A percentile compares a stretch with the other conserved stretches of the same genome.
phyloP scores from a whole-genome alignment of 2,888 invertebrate genomes.

The Anarsia innoxiella region DNA sequence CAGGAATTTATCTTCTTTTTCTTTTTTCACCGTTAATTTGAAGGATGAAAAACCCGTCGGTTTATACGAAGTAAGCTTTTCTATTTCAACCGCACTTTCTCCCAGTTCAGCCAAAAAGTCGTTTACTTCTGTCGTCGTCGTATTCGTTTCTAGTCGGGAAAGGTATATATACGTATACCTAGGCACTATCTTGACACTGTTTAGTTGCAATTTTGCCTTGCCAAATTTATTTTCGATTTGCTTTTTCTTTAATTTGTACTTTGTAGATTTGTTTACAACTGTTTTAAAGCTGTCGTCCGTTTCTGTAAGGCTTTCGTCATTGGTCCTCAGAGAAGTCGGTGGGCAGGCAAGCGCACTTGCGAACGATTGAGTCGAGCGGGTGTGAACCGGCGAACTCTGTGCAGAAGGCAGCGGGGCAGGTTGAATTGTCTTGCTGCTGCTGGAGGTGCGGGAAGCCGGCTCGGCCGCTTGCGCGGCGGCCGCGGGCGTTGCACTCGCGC shows the following conservation, averaged over 20 bases:
- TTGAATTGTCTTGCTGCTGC: not conserved
- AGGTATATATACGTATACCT: constrained; percentile 1
- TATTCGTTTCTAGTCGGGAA: not conserved
- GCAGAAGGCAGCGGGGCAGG: no score
- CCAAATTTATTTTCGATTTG: not conserved
- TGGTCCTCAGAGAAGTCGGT: no score
- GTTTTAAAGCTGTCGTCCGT: constrained; percentile 3
- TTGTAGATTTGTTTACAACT: constrained; percentile 4
- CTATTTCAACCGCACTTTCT: not conserved
- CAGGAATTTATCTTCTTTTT: not conserved
- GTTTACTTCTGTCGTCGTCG: not conserved
- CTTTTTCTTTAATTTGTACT: constrained; percentile 2
- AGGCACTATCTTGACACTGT: constrained; percentile 3
- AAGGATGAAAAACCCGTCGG: not conserved
- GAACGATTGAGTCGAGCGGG: no score
- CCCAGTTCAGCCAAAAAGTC: not conserved
- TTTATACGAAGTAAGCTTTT: not conserved
- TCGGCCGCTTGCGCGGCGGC: not conserved
- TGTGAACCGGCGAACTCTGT: no score
- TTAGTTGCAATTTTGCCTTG: not conserved
- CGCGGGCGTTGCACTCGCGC: not conserved
- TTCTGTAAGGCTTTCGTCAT: no score
- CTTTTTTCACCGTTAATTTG: not conserved
- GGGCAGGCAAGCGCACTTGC: no score
- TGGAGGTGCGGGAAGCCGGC: not conserved